Percentiles rank a stretch among this genome's conserved stretches.
Evolutionary conservation across 2,113 vertebrate genomes (phyloP).

Genomic region (Camelus dromedarius): DNA sequence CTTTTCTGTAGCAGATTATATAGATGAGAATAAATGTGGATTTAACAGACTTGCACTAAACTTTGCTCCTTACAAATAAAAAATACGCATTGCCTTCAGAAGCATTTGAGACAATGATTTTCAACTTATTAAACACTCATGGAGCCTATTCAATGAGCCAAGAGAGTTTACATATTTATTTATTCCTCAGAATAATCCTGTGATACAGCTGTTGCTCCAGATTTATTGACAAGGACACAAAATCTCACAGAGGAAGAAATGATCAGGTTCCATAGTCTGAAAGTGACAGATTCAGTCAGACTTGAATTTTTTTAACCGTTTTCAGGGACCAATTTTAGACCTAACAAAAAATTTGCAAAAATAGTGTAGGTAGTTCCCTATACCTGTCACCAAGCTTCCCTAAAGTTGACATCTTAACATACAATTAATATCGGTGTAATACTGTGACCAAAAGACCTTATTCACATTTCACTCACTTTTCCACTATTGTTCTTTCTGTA

Average conservation of each 20-base stretch:
- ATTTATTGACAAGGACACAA: neutral
- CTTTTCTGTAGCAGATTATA: neutral
- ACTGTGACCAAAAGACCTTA: neutral
- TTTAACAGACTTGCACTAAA: neutral
- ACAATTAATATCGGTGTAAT: too few relatives aligned
- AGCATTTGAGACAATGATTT: neutral
- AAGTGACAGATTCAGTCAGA: neutral
- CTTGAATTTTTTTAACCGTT: neutral
- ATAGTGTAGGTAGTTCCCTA: neutral
- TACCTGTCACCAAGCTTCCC: neutral
- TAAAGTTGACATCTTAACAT: neutral
- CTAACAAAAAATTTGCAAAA: neutral
- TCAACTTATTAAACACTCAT: neutral
- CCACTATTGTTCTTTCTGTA: neutral
- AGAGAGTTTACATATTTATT: neutral
- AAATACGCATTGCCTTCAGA: neutral
- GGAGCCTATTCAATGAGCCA: neutral
- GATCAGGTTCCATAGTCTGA: neutral
- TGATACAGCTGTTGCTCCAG: neutral
- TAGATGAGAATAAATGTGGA: neutral
- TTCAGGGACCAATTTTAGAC: neutral
- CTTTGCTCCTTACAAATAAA: neutral
- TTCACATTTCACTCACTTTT: neutral
- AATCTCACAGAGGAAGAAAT: neutral
- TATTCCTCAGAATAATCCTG: neutral